Conservation (phyloP, 37 sponge, comb jelly and placozoan genomes). For the Halisarca cf. caerulea region DNA sequence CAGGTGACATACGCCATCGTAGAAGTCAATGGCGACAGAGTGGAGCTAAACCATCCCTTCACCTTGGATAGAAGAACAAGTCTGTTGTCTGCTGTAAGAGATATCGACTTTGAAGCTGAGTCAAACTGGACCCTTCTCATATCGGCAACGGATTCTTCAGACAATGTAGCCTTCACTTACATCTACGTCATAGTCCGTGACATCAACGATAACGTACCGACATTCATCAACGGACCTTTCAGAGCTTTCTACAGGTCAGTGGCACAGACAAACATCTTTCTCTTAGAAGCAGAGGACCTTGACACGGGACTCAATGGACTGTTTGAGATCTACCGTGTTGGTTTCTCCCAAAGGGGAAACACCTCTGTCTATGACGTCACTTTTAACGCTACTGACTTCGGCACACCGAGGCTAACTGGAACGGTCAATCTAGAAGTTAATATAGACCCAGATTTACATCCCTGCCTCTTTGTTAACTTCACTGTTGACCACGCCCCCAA, state of each 20-base stretch:
- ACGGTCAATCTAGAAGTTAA: slow-evolving; percentile 27
- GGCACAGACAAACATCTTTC: not conserved
- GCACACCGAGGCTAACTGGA: slow-evolving; percentile 36
- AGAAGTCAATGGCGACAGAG: not conserved
- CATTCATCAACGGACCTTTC: not conserved
- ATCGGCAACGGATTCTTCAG: slow-evolving; percentile 1
- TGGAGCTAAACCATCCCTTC: slow-evolving; percentile 12
- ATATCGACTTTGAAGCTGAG: slow-evolving; percentile 8
- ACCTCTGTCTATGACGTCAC: not conserved
- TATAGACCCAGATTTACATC: slow-evolving; percentile 1
- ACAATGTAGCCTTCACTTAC: not conserved
- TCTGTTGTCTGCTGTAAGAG: not conserved
- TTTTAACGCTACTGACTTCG: slow-evolving; percentile 41
- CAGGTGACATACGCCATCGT: not conserved
- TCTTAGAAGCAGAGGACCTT: slow-evolving; percentile 17
- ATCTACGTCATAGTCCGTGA: not conserved
- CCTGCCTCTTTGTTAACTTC: slow-evolving; percentile 33
- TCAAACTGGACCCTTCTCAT: not conserved
- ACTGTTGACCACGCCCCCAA: not conserved
- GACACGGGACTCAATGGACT: slow-evolving; percentile 35
- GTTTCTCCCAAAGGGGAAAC: not conserved
- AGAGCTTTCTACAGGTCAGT: not conserved
- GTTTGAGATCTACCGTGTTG: not conserved
- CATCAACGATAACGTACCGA: slow-evolving; percentile 31
- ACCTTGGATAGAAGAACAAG: not conserved